A percentile compares a stretch with the other conserved stretches of the same genome.
Conservation (phyloP, 2,888 invertebrate species). For the Encarsia formosa region DNA sequence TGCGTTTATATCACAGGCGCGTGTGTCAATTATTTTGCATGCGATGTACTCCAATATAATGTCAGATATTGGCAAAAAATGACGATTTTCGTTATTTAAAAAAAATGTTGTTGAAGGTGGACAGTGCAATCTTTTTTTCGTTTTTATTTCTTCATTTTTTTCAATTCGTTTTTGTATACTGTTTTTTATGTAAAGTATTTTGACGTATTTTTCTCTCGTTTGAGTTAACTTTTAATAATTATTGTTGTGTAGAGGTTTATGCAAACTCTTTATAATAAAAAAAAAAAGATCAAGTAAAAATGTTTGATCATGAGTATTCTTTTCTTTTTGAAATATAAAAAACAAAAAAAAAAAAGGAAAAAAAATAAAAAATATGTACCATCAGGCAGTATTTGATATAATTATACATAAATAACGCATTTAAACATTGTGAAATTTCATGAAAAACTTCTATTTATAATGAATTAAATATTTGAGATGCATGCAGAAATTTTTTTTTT, state of each 20-base stretch:
- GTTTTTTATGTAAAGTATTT: not conserved
- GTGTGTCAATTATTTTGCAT: conserved; percentile 25
- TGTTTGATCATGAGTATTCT: not conserved
- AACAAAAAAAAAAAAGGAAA: not conserved
- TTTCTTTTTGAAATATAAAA: not conserved
- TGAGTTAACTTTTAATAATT: conserved; percentile 19
- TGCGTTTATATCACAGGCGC: conserved; percentile 17
- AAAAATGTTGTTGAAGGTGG: not conserved
- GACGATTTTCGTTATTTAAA: conserved; percentile 1
- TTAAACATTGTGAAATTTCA: conserved; percentile 10
- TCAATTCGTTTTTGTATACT: conserved; percentile 9
- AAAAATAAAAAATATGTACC: conserved; percentile 11
- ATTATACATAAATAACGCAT: conserved; percentile 11
- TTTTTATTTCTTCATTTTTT: conserved; percentile 1
- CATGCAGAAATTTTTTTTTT: conserved; percentile 1
- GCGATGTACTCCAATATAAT: conserved; percentile 3
- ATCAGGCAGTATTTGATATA: conserved; percentile 25
- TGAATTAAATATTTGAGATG: conserved; percentile 12
- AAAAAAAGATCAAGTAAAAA: conserved; percentile 5
- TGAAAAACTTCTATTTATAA: conserved; percentile 18
- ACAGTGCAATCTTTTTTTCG: conserved; percentile 18
- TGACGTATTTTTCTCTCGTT: conserved; percentile 9
- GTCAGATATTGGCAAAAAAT: not conserved
- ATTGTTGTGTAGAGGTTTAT: conserved; percentile 12
- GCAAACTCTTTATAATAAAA: conserved; percentile 13